Percentiles rank a stretch among this genome's conserved stretches.
Evolutionary conservation across 2,113 vertebrate genomes (phyloP).

Genomic region (Neodontobutis hainanensis): DNA sequence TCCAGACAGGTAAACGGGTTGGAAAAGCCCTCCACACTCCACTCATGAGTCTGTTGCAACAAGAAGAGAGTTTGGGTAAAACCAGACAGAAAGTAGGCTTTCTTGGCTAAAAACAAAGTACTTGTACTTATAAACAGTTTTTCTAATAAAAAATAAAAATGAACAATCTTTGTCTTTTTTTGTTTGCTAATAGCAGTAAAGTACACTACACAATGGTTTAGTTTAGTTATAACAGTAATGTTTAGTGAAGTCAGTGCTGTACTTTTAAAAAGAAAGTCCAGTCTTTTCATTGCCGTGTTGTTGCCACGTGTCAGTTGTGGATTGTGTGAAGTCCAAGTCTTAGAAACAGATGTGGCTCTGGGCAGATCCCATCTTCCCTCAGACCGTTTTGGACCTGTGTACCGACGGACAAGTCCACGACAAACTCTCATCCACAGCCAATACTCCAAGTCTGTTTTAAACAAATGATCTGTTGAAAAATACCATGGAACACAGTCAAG

Average conservation of each 20-base stretch:
- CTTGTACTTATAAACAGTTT: conserved; percentile 31
- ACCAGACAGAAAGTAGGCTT: conserved; percentile 91
- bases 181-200: background rate
- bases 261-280: background rate
- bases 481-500: too few relatives aligned
- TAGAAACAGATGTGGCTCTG: conserved; percentile 77
- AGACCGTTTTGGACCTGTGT: conserved; percentile 21
- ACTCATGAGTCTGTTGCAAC: conserved; percentile 84
- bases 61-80: conserved; percentile 88
- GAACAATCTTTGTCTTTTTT: conserved; percentile 22
- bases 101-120: conserved; percentile 78
- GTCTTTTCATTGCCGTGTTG: conserved; percentile 27
- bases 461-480: too few relatives aligned
- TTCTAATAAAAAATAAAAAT: conserved; percentile 62
- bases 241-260: background rate
- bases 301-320: conserved; percentile 80
- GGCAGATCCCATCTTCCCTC: conserved; percentile 60
- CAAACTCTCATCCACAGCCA: conserved; percentile 25
- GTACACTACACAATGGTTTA: too few relatives aligned
- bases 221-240: background rate
- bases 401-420: conserved; percentile 38
- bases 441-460: background rate
- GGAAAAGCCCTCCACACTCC: conserved; percentile 86
- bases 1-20: conserved; percentile 87
- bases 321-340: conserved; percentile 49